These are phyloP conservation scores for Enteromius afrohamiltoni DNA, from an alignment of 2,797 vertebrate species.

Conservation along the genomic window DNA sequence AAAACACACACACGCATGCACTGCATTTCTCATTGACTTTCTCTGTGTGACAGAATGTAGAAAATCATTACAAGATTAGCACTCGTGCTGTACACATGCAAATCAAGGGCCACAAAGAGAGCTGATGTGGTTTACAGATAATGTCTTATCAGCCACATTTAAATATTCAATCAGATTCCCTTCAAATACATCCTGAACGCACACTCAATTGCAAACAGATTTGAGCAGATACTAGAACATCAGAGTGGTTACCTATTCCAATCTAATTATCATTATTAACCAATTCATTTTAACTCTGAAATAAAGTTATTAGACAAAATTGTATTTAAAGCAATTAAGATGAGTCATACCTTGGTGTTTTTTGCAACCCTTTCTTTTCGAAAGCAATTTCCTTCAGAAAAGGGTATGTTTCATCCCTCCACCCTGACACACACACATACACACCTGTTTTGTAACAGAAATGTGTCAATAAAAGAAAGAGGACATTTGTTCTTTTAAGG, in stretches of 20 bases:
- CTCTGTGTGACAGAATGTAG: not conserved
- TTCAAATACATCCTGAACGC: not conserved
- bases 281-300: not conserved
- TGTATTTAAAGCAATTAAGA: not conserved
- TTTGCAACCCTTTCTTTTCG: not conserved
- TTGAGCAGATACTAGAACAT: not conserved
- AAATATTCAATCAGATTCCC: constrained; percentile 32
- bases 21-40: not conserved
- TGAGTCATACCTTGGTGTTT: constrained; percentile 25
- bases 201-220: constrained; percentile 4
- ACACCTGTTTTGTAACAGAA: constrained; percentile 4
- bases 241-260: not conserved
- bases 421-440: not conserved
- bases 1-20: constrained; percentile 28
- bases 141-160: constrained; percentile 24
- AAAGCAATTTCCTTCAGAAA: not conserved
- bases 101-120: constrained; percentile 17
- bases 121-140: constrained; percentile 31
- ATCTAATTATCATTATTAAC: not conserved
- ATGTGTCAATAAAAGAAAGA: constrained; percentile 35
- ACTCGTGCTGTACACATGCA: constrained; percentile 14
- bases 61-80: constrained; percentile 27
- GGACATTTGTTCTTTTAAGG: constrained; percentile 32
- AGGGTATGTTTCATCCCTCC: constrained; percentile 11
- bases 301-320: not conserved